Evolutionary conservation across 2,797 vertebrate genomes (phyloP), one percentile per base, ranked within the genome.

Genomic region (Hemibagrus guttatus): DNA sequence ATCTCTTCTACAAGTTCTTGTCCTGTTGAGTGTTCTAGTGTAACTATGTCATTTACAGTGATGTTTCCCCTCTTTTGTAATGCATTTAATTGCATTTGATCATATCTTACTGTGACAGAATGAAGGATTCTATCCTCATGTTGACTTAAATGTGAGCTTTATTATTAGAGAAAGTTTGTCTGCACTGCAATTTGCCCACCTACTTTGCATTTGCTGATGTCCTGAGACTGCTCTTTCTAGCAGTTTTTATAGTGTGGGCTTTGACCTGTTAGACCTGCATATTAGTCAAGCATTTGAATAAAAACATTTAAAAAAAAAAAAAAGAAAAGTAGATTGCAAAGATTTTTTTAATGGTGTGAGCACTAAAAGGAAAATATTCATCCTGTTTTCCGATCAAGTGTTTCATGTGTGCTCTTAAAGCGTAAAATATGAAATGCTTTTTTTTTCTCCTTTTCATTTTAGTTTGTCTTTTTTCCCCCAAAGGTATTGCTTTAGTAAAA

Each of bases 271-370:
- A 87, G 31, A 90, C 89, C 91, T 91, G 82, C 83, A 74, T 86
- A 86, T 89, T 85, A 86, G 84, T 87, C 85, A 89, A 76, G 80
- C 85, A 61, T 88, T 91, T 89, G 88, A 93, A 93, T 93, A 93
- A 93, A 93, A 92, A 89, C 80, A 79, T 92, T 91, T 90, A 80
- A 91, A 91, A 90, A 81, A 89, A n/a, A n/a, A n/a, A n/a, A n/a
- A n/a, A n/a, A n/a, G n/a, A n/a, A n/a, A 87, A 89, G 88, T 84
- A 90, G 85, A 82, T 78, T 87, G 87, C 82, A 90, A 80, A 87
- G 83, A 90, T 86, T 88, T 91, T n/a, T 72, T 89, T 87, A 72
- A 88, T 90, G 89, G 69, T 88, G 85, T 90, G 39, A 85, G 84
- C 75, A 85, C 74, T 54, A 75, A 52, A 39, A 87, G 74, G 83